A percentile compares a stretch with the other conserved stretches of the same genome.
These are phyloP conservation scores for Datnioides undecimradiatus DNA, from an alignment of 2,113 vertebrate species.

Conservation along the genomic window DNA sequence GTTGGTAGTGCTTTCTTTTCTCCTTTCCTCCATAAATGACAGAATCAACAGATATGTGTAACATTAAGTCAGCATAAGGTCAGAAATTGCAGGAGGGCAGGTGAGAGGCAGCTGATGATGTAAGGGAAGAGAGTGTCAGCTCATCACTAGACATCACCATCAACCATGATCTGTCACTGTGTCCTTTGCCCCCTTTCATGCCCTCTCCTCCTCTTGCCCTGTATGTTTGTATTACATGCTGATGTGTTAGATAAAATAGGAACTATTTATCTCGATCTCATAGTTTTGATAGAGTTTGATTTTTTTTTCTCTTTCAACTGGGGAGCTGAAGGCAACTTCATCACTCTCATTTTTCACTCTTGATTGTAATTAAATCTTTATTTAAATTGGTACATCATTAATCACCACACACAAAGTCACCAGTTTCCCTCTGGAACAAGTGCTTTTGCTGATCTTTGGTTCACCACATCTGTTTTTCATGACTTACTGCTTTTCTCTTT, in stretches of 20 bases:
- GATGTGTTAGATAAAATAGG: not conserved
- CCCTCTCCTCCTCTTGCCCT: not conserved
- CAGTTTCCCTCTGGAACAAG: not conserved
- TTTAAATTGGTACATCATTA: constrained; percentile 25
- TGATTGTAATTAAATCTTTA: constrained; percentile 4
- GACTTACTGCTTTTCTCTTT: not conserved
- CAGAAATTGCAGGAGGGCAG: not conserved
- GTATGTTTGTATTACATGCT: not conserved
- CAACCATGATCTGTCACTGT: not conserved
- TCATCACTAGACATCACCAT: not conserved
- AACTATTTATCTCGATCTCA: not conserved
- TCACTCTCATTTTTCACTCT: not conserved
- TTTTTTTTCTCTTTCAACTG: not conserved
- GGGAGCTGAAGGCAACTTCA: not conserved
- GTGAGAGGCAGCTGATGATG: not conserved
- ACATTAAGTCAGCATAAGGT: not conserved
- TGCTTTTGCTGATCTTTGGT: not conserved
- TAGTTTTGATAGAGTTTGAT: not conserved
- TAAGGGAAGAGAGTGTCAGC: not conserved
- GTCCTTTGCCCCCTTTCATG: not conserved
- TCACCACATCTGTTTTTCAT: no score
- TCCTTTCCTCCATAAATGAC: no score
- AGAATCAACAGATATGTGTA: not conserved
- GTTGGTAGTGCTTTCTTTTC: not conserved
- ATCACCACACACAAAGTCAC: constrained; percentile 3